Evolutionary conservation across 2,888 invertebrate species (phyloP).

Genomic region (Drosophila picticornis): DNA sequence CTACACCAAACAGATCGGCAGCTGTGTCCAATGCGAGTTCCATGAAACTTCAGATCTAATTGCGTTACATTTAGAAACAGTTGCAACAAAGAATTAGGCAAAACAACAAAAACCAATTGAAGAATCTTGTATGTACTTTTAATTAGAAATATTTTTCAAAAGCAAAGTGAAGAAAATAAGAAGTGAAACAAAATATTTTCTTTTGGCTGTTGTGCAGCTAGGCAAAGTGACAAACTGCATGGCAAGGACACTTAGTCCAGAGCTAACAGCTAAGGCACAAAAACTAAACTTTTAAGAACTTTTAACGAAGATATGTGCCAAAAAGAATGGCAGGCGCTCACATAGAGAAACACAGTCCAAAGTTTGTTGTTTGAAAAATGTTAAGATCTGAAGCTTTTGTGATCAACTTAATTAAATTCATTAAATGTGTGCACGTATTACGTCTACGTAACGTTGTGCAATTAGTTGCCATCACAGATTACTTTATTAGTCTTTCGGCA

Average conservation of each 20-base stretch:
- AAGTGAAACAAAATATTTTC: conserved; percentile 24
- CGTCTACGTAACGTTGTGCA: conserved; percentile 58
- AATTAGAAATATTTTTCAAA: conserved; percentile 75
- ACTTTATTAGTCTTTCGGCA: conserved; percentile 17
- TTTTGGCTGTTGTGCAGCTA: conserved; percentile 39
- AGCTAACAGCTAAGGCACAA: conserved; percentile 16
- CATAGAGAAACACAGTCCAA: conserved; percentile 2
- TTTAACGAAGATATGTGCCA: conserved; percentile 71
- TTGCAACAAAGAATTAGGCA: conserved; percentile 16
- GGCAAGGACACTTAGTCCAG: conserved; percentile 46
- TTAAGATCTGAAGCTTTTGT: conserved; percentile 66
- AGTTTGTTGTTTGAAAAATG: conserved; percentile 63
- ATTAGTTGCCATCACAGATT: conserved; percentile 63
- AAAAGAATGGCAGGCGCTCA: conserved; percentile 17
- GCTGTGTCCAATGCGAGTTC: conserved; percentile 39
- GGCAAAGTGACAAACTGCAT: conserved; percentile 66
- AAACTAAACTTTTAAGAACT: conserved; percentile 71
- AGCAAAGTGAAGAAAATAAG: conserved; percentile 31
- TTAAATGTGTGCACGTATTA: conserved; percentile 58
- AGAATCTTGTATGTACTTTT: conserved; percentile 64
- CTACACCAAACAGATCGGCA: background rate
- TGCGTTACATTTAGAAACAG: conserved; percentile 47
- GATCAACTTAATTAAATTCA: conserved; percentile 79
- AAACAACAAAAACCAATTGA: conserved; percentile 41
- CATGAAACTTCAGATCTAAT: conserved; percentile 56